Evolutionary conservation across 2,797 vertebrate species (phyloP).

Genomic region (Neosilurus hyrtlii): DNA sequence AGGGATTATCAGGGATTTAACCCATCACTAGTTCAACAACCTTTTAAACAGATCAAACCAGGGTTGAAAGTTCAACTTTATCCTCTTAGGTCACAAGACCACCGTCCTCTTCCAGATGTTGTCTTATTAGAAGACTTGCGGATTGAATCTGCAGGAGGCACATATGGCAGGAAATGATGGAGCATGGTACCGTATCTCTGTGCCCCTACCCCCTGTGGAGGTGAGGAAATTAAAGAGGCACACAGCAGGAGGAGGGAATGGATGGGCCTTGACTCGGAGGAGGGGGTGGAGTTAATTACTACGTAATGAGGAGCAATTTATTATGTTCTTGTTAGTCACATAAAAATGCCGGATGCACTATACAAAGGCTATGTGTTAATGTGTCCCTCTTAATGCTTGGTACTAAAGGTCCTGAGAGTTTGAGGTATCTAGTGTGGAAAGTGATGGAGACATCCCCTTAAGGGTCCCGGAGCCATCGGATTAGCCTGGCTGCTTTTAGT

Average conservation of each 20-base stretch:
- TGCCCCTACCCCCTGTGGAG: constrained; percentile 69
- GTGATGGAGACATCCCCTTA: constrained; percentile 50
- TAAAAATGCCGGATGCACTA: constrained; percentile 72
- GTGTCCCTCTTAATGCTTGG: constrained; percentile 45
- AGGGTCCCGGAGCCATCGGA: constrained; percentile 53
- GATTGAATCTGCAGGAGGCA: constrained; percentile 49
- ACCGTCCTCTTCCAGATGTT: constrained; percentile 57
- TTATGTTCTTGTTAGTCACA: constrained; percentile 85
- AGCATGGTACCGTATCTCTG: constrained; percentile 67
- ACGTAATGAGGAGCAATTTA: constrained; percentile 86
- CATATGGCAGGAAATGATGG: constrained; percentile 72
- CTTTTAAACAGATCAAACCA: constrained; percentile 21
- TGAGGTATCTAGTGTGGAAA: constrained; percentile 51
- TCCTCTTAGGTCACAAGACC: constrained; percentile 55
- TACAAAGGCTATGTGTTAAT: constrained; percentile 58
- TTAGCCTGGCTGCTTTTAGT: constrained; percentile 60
- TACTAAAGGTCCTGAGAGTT: constrained; percentile 47
- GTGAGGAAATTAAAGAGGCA: constrained; percentile 80
- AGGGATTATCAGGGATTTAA: constrained; percentile 34
- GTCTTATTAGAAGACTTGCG: constrained; percentile 37
- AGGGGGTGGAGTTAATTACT: constrained; percentile 82
- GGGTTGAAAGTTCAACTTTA: constrained; percentile 37
- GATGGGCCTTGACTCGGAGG: constrained; percentile 67
- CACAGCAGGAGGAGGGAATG: constrained; percentile 67
- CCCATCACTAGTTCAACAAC: constrained; percentile 10